These are phyloP conservation scores for Corythornis madagascariensis DNA, from an alignment of 2,113 vertebrate genomes.

Conservation along the genomic window DNA sequence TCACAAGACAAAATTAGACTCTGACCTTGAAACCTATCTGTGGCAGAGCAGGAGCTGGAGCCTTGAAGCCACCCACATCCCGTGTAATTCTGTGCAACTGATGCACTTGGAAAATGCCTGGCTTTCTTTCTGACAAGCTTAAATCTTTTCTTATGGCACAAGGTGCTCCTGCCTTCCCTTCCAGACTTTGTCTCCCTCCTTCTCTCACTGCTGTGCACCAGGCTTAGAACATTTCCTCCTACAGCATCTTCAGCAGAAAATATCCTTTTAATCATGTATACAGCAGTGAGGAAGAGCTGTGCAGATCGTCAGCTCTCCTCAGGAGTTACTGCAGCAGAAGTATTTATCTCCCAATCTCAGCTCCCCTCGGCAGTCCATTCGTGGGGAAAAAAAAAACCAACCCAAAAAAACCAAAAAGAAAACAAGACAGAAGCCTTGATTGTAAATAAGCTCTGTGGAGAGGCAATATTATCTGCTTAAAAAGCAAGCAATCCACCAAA, in stretches of 20 bases:
- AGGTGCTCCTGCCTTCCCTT: neutral
- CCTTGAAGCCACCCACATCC: constrained; percentile 37
- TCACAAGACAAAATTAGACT: constrained; percentile 39
- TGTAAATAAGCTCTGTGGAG: neutral
- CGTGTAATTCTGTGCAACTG: constrained; percentile 15
- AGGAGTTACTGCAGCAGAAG: neutral
- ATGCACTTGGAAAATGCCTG: neutral
- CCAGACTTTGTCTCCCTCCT: neutral
- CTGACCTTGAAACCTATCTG: constrained; percentile 24
- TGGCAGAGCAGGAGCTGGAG: neutral
- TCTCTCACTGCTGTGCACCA: neutral
- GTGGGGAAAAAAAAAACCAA: neutral
- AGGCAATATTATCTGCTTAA: neutral
- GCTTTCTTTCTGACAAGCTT: neutral
- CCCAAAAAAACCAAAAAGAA: neutral
- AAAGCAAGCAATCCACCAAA: neutral
- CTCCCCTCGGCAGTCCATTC: neutral
- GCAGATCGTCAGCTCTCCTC: neutral
- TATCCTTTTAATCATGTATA: constrained; percentile 20
- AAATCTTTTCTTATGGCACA: neutral
- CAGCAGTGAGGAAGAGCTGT: neutral
- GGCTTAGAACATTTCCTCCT: neutral
- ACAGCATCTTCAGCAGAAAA: neutral
- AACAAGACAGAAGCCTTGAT: neutral
- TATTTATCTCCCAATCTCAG: constrained; percentile 26